Evolutionary conservation across 2,113 vertebrate genomes (phyloP).

Genomic region (Sinocyclocheilus grahami): DNA sequence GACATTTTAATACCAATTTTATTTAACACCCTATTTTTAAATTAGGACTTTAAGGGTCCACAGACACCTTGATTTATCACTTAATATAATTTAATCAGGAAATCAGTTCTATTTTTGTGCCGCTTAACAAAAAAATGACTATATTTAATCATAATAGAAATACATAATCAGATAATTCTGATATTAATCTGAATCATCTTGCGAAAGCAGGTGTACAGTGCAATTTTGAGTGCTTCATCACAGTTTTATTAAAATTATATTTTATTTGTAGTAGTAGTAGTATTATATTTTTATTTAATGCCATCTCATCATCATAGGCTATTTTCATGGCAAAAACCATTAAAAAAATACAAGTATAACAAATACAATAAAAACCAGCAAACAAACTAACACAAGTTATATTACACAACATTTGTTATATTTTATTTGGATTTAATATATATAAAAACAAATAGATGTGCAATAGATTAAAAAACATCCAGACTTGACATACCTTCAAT

Average conservation of each 20-base stretch:
- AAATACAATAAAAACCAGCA: too few species aligned
- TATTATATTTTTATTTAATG: too few species aligned
- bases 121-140: not conserved
- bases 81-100: not conserved
- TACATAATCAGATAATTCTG: not conserved
- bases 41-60: not conserved
- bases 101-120: too few species aligned
- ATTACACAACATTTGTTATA: too few species aligned
- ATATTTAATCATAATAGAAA: not conserved
- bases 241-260: not conserved
- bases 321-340: too few species aligned
- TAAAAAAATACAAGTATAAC: too few species aligned
- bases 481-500: slow-evolving; percentile 64
- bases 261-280: too few species aligned
- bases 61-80: not conserved
- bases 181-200: not conserved
- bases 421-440: not conserved
- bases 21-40: not conserved
- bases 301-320: too few species aligned
- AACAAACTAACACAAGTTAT: too few species aligned
- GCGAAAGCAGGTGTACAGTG: not conserved
- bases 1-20: not conserved
- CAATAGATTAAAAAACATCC: not conserved
- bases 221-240: not conserved
- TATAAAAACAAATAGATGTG: not conserved